These are phyloP conservation scores for Sarcophaga rosellei DNA, from an alignment of 2,888 invertebrate genomes.

Conservation along the genomic window DNA sequence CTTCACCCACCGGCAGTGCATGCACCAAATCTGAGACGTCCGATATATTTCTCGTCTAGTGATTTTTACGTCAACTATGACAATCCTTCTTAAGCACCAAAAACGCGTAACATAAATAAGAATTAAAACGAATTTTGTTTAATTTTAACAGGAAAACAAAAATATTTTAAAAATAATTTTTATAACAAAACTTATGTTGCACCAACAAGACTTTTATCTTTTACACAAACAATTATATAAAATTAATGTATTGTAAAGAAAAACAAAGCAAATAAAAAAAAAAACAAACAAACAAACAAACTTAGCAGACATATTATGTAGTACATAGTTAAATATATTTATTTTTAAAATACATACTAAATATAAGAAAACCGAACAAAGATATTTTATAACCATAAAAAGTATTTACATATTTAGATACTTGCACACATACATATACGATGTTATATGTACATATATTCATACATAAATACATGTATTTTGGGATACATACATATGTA, in stretches of 20 bases:
- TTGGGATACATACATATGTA: too few species aligned
- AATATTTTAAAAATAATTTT: not conserved
- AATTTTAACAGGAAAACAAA: slow-evolving; percentile 15
- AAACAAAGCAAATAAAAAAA: too few species aligned
- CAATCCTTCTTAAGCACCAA: slow-evolving; percentile 40
- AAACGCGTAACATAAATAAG: slow-evolving; percentile 17
- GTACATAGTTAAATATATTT: not conserved
- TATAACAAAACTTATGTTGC: slow-evolving; percentile 38
- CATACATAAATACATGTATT: not conserved
- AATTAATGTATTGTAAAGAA: not conserved
- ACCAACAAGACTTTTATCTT: slow-evolving; percentile 51
- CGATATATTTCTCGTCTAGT: slow-evolving; percentile 80
- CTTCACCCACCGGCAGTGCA: slow-evolving; percentile 87
- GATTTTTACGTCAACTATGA: slow-evolving; percentile 46
- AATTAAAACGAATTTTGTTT: slow-evolving; percentile 30
- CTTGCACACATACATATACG: not conserved
- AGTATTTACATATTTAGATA: not conserved
- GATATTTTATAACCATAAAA: not conserved
- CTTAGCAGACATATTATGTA: not conserved
- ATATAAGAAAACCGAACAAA: not conserved
- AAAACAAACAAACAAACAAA: not conserved
- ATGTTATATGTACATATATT: not conserved
- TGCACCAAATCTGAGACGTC: slow-evolving; percentile 85
- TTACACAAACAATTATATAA: slow-evolving; percentile 29
- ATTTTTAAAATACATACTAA: not conserved